Conservation (phyloP, 35 echinoderm and acorn worm species). For the Acanthaster planci region DNA sequence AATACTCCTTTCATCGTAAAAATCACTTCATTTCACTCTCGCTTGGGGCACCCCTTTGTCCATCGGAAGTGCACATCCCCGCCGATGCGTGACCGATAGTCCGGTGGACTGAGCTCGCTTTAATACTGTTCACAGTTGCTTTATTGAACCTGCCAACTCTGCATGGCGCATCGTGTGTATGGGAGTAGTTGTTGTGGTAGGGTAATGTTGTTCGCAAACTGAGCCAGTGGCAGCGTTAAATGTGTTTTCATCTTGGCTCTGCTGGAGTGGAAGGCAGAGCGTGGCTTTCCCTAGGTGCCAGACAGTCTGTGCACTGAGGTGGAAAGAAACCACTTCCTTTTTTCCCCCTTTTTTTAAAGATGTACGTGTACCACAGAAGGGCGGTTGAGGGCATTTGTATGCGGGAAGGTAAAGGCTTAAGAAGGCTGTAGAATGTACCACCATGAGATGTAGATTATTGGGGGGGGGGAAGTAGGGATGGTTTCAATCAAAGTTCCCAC, state of each 20-base stretch:
- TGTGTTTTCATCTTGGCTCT: not conserved
- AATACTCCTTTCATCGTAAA: no score
- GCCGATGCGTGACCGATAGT: not conserved
- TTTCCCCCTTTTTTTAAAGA: not conserved
- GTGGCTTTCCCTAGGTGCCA: constrained; percentile 6
- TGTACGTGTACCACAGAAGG: not conserved
- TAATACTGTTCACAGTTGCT: no score
- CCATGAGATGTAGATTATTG: not conserved
- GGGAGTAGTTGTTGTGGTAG: not conserved
- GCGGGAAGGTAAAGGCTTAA: not conserved
- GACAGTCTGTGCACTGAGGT: constrained; percentile 8
- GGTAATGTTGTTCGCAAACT: constrained; percentile 5
- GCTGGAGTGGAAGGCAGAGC: not conserved
- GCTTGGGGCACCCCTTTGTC: no score
- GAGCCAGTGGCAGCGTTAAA: not conserved
- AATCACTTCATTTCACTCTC: no score
- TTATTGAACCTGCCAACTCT: not conserved
- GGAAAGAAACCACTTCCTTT: not conserved
- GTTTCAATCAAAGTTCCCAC: not conserved
- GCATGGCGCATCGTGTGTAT: no score
- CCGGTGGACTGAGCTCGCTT: no score
- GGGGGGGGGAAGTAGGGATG: not conserved
- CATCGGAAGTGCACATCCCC: constrained; percentile 2
- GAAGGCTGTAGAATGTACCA: constrained; percentile 3
- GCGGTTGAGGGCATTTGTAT: not conserved